A percentile compares a stretch with the other conserved stretches of the same genome.
These are phyloP conservation scores for Brotula barbata DNA, from an alignment of 2,797 vertebrate species.

Conservation along the genomic window DNA sequence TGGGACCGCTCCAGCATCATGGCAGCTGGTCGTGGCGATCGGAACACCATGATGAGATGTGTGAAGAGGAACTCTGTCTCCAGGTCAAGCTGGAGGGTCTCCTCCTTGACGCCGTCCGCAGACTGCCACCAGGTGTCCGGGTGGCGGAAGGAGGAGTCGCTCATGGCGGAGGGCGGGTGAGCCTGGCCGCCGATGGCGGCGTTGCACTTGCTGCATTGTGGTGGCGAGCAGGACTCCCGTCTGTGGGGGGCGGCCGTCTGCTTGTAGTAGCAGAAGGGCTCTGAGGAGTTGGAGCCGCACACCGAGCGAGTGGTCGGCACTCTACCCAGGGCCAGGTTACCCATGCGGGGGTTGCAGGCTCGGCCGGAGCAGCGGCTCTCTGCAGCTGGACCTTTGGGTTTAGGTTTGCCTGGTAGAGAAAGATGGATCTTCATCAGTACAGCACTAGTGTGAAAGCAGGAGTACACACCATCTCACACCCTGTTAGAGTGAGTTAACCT, in stretches of 20 bases:
- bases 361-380: constrained; percentile 79
- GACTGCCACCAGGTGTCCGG: constrained; percentile 97
- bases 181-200: constrained; percentile 72
- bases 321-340: constrained; percentile 88
- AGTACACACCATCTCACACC: no score
- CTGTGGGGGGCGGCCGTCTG: constrained; percentile 35
- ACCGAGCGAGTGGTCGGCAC: constrained; percentile 79
- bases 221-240: constrained; percentile 43
- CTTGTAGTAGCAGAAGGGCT: constrained; percentile 81
- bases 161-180: constrained; percentile 88
- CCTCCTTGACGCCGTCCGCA: constrained; percentile 74
- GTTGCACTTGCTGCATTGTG: constrained; percentile 82
- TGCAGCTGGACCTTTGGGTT: constrained; percentile 10
- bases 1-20: constrained; percentile 93
- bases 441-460: no score
- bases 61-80: constrained; percentile 93
- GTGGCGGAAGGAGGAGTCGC: constrained; percentile 88
- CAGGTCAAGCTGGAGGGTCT: constrained; percentile 88
- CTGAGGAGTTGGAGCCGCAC: constrained; percentile 81
- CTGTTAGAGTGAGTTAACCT: no score
- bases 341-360: constrained; percentile 94
- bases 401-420: constrained; percentile 21
- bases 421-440: no score
- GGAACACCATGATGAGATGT: constrained; percentile 93
- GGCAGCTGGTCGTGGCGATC: constrained; percentile 87